Evolutionary conservation across 2,888 invertebrate species (phyloP).

Genomic region (Suillia variegata): DNA sequence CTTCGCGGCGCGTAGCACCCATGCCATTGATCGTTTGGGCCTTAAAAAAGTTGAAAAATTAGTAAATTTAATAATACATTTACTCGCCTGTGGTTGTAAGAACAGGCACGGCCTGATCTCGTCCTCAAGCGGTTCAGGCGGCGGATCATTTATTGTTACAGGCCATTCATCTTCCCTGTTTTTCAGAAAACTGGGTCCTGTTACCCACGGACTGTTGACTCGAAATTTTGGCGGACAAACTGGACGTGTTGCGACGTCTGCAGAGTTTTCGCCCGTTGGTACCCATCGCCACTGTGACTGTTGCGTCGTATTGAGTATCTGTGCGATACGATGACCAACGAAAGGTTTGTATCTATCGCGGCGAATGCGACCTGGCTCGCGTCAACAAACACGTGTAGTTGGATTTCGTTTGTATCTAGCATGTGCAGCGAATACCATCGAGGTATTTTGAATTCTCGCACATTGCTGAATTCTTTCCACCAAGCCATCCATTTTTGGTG

Average conservation of each 20-base stretch:
- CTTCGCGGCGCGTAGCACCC: neutral
- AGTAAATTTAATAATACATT: too few species aligned
- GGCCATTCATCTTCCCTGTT: neutral
- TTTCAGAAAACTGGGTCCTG: neutral
- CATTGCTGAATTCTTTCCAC: constrained; percentile 18
- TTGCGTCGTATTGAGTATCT: too few species aligned
- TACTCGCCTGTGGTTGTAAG: too few species aligned
- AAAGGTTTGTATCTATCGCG: neutral
- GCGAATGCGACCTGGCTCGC: constrained; percentile 14
- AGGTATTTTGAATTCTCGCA: constrained; percentile 3
- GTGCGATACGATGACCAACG: too few species aligned
- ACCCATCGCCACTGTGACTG: constrained; percentile 17
- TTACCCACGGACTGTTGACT: neutral
- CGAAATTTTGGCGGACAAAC: neutral
- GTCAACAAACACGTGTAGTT: too few species aligned
- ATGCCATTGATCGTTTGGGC: too few species aligned
- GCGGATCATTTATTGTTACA: too few species aligned
- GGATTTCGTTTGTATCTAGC: neutral
- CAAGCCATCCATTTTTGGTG: constrained; percentile 16
- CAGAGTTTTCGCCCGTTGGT: neutral
- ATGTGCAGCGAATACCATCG: constrained; percentile 14
- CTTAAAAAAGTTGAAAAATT: too few species aligned
- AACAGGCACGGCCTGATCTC: neutral
- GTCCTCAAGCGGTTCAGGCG: too few species aligned
- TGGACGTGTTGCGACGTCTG: neutral